These are phyloP conservation scores for Acanthiza pusilla DNA, from an alignment of 2,797 vertebrate species.

Conservation along the genomic window DNA sequence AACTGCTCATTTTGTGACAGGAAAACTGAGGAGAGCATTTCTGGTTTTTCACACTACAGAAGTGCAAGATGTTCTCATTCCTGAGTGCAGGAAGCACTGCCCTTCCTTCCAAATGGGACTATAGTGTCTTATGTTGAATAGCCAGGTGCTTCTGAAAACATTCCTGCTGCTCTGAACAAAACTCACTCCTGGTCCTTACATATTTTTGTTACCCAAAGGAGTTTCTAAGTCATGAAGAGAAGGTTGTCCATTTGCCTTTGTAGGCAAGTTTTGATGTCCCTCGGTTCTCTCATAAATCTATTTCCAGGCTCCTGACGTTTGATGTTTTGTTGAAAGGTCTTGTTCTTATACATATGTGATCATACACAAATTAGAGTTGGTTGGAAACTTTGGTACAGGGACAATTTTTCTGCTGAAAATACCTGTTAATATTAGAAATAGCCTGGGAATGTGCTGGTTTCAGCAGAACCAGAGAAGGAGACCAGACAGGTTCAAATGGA, in stretches of 20 bases:
- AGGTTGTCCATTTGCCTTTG: not conserved
- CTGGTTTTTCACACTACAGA: not conserved
- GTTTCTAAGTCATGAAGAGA: not conserved
- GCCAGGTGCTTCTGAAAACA: too few species aligned
- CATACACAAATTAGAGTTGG: not conserved
- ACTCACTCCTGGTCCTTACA: too few species aligned
- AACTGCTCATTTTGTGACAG: not conserved
- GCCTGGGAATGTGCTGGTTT: constrained; percentile 11
- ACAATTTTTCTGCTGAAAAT: not conserved
- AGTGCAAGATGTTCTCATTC: not conserved
- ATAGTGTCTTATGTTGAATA: too few species aligned
- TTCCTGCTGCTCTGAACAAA: too few species aligned
- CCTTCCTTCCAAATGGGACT: too few species aligned
- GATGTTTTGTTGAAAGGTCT: not conserved
- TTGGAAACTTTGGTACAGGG: not conserved
- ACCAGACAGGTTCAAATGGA: too few species aligned
- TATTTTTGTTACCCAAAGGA: too few species aligned
- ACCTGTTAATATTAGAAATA: constrained; percentile 1
- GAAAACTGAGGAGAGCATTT: not conserved
- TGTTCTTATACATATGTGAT: not conserved
- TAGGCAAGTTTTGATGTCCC: not conserved
- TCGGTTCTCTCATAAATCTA: not conserved
- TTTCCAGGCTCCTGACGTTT: not conserved
- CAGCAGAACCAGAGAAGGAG: not conserved
- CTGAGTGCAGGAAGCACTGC: too few species aligned